These are phyloP conservation scores for Morone chrysops DNA, from an alignment of 2,113 vertebrate species.

Conservation along the genomic window DNA sequence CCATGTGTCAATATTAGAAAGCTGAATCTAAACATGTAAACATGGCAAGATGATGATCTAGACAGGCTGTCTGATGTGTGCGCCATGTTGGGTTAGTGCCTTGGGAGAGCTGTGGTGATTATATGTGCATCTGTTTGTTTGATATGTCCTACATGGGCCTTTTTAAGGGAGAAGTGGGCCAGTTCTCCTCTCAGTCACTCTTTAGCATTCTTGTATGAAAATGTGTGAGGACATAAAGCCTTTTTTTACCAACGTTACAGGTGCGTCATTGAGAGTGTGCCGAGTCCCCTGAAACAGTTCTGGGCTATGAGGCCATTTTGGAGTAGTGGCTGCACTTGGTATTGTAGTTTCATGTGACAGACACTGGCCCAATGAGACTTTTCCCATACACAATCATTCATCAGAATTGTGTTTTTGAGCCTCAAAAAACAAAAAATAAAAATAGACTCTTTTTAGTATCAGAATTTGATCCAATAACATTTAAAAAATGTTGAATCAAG, in stretches of 20 bases:
- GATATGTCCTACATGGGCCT: slow-evolving; percentile 2
- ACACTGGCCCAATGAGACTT: neutral
- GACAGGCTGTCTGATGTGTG: slow-evolving; percentile 26
- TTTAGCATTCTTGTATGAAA: neutral
- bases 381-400: neutral
- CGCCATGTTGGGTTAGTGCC: slow-evolving; percentile 23
- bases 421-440: too few species aligned
- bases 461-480: too few species aligned
- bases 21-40: slow-evolving; percentile 49
- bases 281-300: neutral
- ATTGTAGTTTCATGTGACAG: neutral
- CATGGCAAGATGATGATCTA: slow-evolving; percentile 24
- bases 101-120: slow-evolving; percentile 17
- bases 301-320: neutral
- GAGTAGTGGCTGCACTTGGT: too few species aligned
- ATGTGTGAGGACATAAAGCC: neutral
- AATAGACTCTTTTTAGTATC: too few species aligned
- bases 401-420: neutral
- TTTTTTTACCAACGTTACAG: neutral
- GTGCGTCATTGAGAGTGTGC: neutral
- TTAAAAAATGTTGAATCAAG: too few species aligned
- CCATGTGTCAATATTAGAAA: slow-evolving; percentile 43
- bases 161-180: neutral
- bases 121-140: slow-evolving; percentile 44
- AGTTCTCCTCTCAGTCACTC: neutral